These are phyloP conservation scores for Caligus rogercresseyi DNA, from an alignment of 1,140 invertebrate genomes.

Conservation along the genomic window DNA sequence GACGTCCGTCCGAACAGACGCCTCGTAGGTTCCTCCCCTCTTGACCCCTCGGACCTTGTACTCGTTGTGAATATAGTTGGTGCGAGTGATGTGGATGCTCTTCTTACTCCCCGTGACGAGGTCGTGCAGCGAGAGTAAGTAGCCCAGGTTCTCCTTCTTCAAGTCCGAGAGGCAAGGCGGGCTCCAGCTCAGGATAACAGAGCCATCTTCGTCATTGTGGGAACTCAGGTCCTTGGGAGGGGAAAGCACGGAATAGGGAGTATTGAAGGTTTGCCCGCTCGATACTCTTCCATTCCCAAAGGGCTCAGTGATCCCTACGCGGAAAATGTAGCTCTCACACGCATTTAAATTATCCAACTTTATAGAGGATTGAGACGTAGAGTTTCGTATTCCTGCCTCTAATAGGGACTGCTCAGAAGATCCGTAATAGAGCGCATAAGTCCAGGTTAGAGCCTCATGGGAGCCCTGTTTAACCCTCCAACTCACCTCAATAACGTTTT, in stretches of 20 bases:
- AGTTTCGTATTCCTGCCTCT: constrained; percentile 12
- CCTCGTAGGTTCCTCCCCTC: constrained; percentile 21
- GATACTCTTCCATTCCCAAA: constrained; percentile 43
- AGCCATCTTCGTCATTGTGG: constrained; percentile 25
- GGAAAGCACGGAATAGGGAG: constrained; percentile 41
- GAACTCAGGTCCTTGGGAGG: constrained; percentile 37
- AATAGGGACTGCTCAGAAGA: neutral
- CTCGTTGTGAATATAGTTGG: constrained; percentile 3
- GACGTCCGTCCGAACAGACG: constrained; percentile 16
- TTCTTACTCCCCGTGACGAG: constrained; percentile 1
- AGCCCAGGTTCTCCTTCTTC: constrained; percentile 12
- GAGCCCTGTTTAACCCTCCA: constrained; percentile 1
- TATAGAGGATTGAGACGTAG: constrained; percentile 39
- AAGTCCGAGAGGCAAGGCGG: constrained; percentile 29
- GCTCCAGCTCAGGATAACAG: constrained; percentile 33
- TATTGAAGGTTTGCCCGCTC: constrained; percentile 35
- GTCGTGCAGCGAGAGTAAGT: constrained; percentile 15
- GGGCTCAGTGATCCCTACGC: constrained; percentile 45
- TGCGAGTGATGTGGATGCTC: neutral
- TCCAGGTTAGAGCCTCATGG: neutral
- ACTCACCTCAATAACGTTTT: neutral
- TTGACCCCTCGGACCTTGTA: constrained; percentile 4
- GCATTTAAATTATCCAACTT: constrained; percentile 43
- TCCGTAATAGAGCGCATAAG: constrained; percentile 7
- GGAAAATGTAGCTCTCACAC: constrained; percentile 52